Percentiles rank a stretch among this genome's conserved stretches.
These are phyloP conservation scores for Macrophya alboannulata DNA, from an alignment of 2,888 invertebrate genomes.

Conservation along the genomic window DNA sequence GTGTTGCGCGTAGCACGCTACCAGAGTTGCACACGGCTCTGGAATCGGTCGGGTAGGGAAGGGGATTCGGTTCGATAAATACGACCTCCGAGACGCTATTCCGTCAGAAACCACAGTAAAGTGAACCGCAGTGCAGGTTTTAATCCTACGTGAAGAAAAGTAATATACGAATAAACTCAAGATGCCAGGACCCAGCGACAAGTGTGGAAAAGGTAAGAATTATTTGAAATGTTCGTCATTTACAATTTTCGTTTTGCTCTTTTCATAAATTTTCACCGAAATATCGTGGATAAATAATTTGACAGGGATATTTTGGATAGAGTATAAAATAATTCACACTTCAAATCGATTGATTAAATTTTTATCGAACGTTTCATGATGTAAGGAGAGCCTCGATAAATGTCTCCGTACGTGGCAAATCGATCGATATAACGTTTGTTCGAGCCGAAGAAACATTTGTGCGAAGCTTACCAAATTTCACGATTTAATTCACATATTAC, in stretches of 20 bases:
- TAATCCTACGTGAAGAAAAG: not conserved
- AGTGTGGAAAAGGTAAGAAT: constrained; percentile 41
- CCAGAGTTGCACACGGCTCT: constrained; percentile 48
- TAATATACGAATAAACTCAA: not conserved
- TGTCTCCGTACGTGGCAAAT: not conserved
- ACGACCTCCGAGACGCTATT: not conserved
- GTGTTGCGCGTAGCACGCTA: constrained; percentile 44
- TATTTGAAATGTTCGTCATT: not conserved
- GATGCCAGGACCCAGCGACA: constrained; percentile 52
- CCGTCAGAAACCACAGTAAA: constrained; percentile 17
- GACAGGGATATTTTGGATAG: not conserved
- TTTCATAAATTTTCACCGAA: not conserved
- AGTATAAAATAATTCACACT: not conserved
- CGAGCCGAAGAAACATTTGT: not conserved
- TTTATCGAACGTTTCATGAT: no score
- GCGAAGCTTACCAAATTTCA: not conserved
- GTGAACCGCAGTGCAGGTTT: not conserved
- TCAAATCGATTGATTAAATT: no score
- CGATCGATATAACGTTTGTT: no score
- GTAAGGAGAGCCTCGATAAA: not conserved
- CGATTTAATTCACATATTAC: not conserved
- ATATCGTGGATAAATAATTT: not conserved
- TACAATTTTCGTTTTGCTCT: not conserved
- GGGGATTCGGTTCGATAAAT: constrained; percentile 44
- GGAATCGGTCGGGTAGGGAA: not conserved